Percentiles rank a stretch among this genome's conserved stretches.
Conservation (phyloP, 2,113 vertebrate species). For the Ursus arctos region DNA sequence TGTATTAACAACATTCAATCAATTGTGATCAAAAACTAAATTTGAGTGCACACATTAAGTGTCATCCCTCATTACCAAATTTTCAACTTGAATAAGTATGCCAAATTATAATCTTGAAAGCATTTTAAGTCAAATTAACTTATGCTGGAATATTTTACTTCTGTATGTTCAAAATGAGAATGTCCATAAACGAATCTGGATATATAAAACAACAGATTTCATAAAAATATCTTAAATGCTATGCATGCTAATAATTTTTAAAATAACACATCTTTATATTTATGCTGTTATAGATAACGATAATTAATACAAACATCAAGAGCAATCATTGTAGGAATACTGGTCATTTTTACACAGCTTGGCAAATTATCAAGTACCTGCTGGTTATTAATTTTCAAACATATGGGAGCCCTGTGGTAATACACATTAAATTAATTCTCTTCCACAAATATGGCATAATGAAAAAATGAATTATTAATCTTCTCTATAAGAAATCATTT, state of each 20-base stretch:
- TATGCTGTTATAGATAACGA: slow-evolving; percentile 92
- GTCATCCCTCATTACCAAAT: slow-evolving; percentile 28
- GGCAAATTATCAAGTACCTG: slow-evolving; percentile 98
- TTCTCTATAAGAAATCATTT: slow-evolving; percentile 84
- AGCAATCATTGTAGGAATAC: slow-evolving; percentile 96
- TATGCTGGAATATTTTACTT: slow-evolving; percentile 60
- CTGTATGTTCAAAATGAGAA: slow-evolving; percentile 65
- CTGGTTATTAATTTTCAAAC: slow-evolving; percentile 99
- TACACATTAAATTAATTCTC: slow-evolving; percentile 95
- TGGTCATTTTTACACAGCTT: slow-evolving; percentile 97
- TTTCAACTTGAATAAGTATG: slow-evolving; percentile 38
- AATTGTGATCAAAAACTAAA: slow-evolving; percentile 48
- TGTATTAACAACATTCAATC: slow-evolving; percentile 45
- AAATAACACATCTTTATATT: slow-evolving; percentile 87
- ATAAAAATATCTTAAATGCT: slow-evolving; percentile 86
- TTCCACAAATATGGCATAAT: slow-evolving; percentile 88
- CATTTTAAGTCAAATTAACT: slow-evolving; percentile 38
- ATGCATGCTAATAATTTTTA: slow-evolving; percentile 86
- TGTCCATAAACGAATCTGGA: slow-evolving; percentile 64
- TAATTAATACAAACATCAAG: slow-evolving; percentile 99
- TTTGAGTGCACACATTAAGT: slow-evolving; percentile 2
- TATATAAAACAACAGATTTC: slow-evolving; percentile 72
- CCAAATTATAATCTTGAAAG: slow-evolving; percentile 61
- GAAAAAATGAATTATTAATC: slow-evolving; percentile 89
- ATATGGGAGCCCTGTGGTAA: slow-evolving; percentile 98